Base-by-base conservation (phyloP, 2,113 vertebrate species). In the Heterocephalus glaber region DNA sequence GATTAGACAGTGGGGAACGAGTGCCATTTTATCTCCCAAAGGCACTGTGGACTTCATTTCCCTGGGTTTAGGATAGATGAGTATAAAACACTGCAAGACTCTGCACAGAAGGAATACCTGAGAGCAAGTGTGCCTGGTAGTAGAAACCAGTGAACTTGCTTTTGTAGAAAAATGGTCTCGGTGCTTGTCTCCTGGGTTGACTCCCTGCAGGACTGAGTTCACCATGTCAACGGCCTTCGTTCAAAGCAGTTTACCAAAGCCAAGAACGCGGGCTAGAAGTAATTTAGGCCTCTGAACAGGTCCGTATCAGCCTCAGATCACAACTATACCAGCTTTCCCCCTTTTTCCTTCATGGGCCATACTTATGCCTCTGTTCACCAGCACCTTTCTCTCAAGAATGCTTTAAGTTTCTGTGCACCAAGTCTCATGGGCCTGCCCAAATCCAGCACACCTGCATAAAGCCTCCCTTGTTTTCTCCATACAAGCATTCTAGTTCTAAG, bases 1-100 rank as follows among this genome's bases (percentile, higher is more conserved):
- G 92, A 98, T 98, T 81, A 98, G 97, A 95, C 44, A 11, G 56
- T 24, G 9, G 93, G 58, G 90, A 97, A 79, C 7, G 35, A 97
- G 90, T 86, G 28, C 85, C 17, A 33, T 86, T 0, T 8, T 47
- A 92, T 94, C 93, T 98, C 94, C 94, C 3, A 19, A 86, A 98
- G 95, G 88, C 1, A 0, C 7, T 0, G 47, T 60, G 96, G 87
- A 92, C 77, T 92, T 97, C 88, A 83, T 85, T 97, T 95, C 90
- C 7, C 49, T 76, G 63, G 49, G 12, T 24, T 1, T 9, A 7
- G 84, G 44, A 79, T 85, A 81, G 30, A 52, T 47, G 41, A 4
- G 5, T 65, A 44, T 28, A 89, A 66, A 63, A 33, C 22, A 35
- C 20, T 82, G 35, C 49, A 77, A 89, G 66, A 41, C 7, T 8